Percentiles rank a stretch among this genome's conserved stretches.
phyloP scores from a whole-genome alignment of 2,888 invertebrate genomes.

The Tachystola acroxantha region DNA sequence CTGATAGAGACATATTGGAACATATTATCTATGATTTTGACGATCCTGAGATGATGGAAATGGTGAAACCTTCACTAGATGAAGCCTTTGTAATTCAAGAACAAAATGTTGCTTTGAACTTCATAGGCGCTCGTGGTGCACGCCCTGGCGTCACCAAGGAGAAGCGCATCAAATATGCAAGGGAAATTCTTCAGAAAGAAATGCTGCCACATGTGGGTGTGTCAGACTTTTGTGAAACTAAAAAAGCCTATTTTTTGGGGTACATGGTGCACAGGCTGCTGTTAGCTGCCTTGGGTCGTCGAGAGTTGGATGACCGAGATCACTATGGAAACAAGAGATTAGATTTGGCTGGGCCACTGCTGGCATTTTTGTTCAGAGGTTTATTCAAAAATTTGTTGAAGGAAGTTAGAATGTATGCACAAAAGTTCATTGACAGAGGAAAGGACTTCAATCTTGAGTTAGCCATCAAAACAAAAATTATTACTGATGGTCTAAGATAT shows the following conservation, averaged over 20 bases:
- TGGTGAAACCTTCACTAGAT: slow-evolving; percentile 99
- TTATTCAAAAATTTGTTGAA: slow-evolving; percentile 97
- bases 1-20: slow-evolving; percentile 98
- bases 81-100: slow-evolving; percentile 99
- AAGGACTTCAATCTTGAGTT: slow-evolving; percentile 99
- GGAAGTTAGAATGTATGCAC: slow-evolving; percentile 98
- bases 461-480: slow-evolving; percentile 97
- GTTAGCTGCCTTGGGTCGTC: slow-evolving; percentile 94
- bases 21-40: slow-evolving; percentile 99
- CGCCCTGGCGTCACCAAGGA: slow-evolving; percentile 99
- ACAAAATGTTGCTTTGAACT: slow-evolving; percentile 98
- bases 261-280: slow-evolving; percentile 99
- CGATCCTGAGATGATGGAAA: slow-evolving; percentile 99
- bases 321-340: slow-evolving; percentile 99
- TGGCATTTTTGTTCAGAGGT: slow-evolving; percentile 98
- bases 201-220: slow-evolving; percentile 99
- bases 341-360: slow-evolving; percentile 97
- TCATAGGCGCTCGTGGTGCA: slow-evolving; percentile 98
- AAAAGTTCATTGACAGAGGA: slow-evolving; percentile 98
- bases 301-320: slow-evolving; percentile 99
- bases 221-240: slow-evolving; percentile 99
- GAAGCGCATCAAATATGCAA: slow-evolving; percentile 98
- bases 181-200: slow-evolving; percentile 99
- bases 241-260: slow-evolving; percentile 98
- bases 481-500: slow-evolving; percentile 98